Percentiles rank a stretch among this genome's conserved stretches.
Conservation (phyloP, 2,888 invertebrate genomes). For the Entomobrya proxima region DNA sequence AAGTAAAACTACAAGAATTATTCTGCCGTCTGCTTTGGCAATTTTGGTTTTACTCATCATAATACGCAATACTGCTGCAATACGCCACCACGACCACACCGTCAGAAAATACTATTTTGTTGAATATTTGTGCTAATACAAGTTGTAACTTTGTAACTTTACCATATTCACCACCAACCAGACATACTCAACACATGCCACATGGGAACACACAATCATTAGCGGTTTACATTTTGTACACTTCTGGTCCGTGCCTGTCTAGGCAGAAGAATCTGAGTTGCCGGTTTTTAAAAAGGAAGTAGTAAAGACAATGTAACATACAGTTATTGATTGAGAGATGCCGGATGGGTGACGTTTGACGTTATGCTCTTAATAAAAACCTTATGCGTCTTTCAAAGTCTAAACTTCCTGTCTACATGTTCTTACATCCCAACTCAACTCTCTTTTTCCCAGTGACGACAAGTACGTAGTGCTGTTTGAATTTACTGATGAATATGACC, state of each 20-base stretch:
- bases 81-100: too few species aligned
- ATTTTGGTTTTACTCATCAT: too few species aligned
- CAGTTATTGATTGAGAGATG: neutral
- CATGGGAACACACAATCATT: neutral
- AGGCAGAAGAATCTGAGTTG: too few species aligned
- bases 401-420: neutral
- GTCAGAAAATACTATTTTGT: too few species aligned
- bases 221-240: neutral
- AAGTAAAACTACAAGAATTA: neutral
- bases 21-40: neutral
- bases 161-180: too few species aligned
- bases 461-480: neutral
- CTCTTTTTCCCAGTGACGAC: neutral
- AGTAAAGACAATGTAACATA: neutral
- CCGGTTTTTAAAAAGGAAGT: neutral
- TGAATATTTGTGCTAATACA: too few species aligned
- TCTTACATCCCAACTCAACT: neutral
- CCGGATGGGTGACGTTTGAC: neutral
- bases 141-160: too few species aligned
- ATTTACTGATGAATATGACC: neutral
- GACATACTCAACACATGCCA: too few species aligned
- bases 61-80: too few species aligned
- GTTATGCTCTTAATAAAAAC: neutral
- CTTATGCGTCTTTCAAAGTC: neutral
- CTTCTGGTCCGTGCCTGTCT: neutral